Conservation (phyloP, 2,113 vertebrate genomes). For the Pandion haliaetus region DNA sequence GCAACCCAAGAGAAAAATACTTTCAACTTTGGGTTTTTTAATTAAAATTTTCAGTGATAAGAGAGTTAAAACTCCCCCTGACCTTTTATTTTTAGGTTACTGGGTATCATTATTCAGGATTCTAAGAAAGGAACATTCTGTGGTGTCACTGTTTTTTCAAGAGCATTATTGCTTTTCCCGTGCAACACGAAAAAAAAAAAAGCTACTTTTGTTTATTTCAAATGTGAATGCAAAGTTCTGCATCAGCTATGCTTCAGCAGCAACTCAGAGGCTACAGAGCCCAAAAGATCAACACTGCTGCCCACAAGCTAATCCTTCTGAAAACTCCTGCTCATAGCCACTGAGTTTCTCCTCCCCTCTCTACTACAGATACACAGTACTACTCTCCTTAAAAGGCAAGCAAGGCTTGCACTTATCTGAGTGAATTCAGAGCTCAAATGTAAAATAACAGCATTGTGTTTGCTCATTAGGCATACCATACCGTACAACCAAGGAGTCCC, state of each 20-base stretch:
- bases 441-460: background rate
- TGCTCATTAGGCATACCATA: background rate
- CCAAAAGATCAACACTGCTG: background rate
- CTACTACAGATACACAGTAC: too few species aligned
- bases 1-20: background rate
- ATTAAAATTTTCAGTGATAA: background rate
- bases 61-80: background rate
- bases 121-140: background rate
- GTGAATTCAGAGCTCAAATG: background rate
- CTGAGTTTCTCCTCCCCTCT: background rate
- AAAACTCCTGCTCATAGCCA: background rate
- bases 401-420: background rate
- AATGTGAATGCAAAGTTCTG: background rate
- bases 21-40: background rate
- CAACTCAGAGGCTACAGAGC: background rate
- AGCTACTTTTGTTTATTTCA: background rate
- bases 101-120: background rate
- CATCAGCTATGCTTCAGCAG: background rate
- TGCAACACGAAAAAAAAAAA: background rate
- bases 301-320: background rate
- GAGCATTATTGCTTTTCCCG: background rate
- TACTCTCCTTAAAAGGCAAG: background rate
- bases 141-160: background rate
- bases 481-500: accelerated
- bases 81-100: background rate